Evolutionary conservation across 2,888 invertebrate genomes (phyloP).

Genomic region (Hedychridium roseum): DNA sequence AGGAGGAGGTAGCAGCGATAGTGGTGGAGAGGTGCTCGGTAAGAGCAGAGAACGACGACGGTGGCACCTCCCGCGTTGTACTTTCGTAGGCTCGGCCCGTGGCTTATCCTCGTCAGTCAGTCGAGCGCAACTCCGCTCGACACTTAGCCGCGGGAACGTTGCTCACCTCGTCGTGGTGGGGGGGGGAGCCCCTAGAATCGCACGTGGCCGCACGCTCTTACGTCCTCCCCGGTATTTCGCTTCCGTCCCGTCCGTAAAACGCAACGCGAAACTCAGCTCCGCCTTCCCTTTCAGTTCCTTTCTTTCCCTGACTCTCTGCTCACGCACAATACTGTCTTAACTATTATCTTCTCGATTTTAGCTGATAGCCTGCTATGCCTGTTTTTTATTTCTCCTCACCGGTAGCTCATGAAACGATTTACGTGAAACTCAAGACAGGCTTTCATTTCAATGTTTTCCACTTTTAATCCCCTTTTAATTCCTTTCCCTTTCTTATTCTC

Average conservation of each 20-base stretch:
- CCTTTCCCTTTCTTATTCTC: too few relatives aligned
- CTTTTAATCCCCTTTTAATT: too few relatives aligned
- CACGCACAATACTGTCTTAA: too few relatives aligned
- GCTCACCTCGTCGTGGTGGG: slow-evolving; percentile 1
- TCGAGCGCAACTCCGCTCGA: slow-evolving; percentile 35
- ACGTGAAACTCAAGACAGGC: too few relatives aligned
- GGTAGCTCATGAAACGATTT: too few relatives aligned
- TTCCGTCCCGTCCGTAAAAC: too few relatives aligned
- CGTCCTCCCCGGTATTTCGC: background rate
- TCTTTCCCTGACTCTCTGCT: too few relatives aligned
- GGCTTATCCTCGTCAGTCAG: slow-evolving; percentile 30
- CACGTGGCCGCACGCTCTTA: background rate
- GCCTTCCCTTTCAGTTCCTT: background rate
- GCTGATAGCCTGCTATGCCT: too few relatives aligned
- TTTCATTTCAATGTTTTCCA: too few relatives aligned
- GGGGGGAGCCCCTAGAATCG: background rate
- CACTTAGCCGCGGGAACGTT: slow-evolving; percentile 28
- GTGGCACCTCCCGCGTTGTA: slow-evolving; percentile 47
- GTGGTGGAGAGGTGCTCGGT: slow-evolving; percentile 37
- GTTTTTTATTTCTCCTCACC: too few relatives aligned
- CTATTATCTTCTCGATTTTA: too few relatives aligned
- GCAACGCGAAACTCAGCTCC: too few relatives aligned
- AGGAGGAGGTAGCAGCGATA: slow-evolving; percentile 16
- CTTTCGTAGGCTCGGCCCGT: slow-evolving; percentile 28
- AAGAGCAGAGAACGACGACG: slow-evolving; percentile 39